Percentiles rank a stretch among this genome's conserved stretches.
Conservation (phyloP, 2,888 invertebrate species). For the Gibbula magus region DNA sequence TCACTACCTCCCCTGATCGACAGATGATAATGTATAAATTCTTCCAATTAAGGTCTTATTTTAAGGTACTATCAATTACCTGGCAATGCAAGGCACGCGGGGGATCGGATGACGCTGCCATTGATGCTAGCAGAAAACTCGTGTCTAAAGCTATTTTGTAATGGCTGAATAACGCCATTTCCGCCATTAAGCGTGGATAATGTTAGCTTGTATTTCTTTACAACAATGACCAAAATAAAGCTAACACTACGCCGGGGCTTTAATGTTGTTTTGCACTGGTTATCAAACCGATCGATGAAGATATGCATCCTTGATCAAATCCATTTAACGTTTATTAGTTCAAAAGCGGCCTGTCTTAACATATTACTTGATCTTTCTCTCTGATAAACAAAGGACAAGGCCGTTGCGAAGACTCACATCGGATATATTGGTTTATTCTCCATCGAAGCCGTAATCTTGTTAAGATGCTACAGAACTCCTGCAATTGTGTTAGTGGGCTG, state of each 20-base stretch:
- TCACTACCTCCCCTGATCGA: too few relatives aligned
- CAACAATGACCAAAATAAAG: not conserved
- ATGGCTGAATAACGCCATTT: not conserved
- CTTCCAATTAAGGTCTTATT: too few relatives aligned
- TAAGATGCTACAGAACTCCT: not conserved
- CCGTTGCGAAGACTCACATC: not conserved
- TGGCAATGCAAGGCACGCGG: too few relatives aligned
- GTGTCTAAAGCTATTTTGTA: not conserved
- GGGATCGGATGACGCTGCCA: too few relatives aligned
- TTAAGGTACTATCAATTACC: too few relatives aligned
- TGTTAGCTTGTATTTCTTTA: not conserved
- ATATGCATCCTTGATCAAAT: conserved; percentile 8
- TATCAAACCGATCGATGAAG: not conserved
- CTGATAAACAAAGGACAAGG: not conserved
- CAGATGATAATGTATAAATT: too few relatives aligned
- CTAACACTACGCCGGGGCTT: not conserved
- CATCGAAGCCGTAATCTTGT: not conserved
- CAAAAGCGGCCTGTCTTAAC: not conserved
- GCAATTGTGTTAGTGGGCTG: not conserved
- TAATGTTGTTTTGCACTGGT: not conserved
- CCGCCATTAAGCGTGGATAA: not conserved
- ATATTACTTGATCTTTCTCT: not conserved
- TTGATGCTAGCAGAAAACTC: too few relatives aligned
- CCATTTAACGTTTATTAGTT: conserved; percentile 4
- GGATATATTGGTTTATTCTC: conserved; percentile 4